A percentile compares a stretch with the other conserved stretches of the same genome.
Evolutionary conservation across 2,888 invertebrate genomes (phyloP).

Genomic region (Cataglyphis cursor): DNA sequence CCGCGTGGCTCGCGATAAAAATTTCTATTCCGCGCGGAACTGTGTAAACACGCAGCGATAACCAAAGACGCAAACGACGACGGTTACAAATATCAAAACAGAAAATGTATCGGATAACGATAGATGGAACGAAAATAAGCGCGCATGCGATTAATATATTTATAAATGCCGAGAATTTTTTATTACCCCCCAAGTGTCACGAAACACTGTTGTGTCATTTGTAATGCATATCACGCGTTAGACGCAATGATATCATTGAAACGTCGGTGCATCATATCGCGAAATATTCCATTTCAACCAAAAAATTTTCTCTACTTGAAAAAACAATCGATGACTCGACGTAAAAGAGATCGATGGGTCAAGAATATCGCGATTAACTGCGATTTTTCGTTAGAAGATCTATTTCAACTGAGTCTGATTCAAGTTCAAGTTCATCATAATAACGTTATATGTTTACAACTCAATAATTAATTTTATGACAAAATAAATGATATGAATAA

Average conservation of each 20-base stretch:
- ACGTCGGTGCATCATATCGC: slow-evolving; percentile 13
- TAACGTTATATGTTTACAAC: background rate
- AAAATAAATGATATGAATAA: background rate
- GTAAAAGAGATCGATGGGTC: background rate
- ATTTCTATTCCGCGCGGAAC: slow-evolving; percentile 37
- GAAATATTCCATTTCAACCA: slow-evolving; percentile 4
- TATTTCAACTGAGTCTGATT: background rate
- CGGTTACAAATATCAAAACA: slow-evolving; percentile 39
- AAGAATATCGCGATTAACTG: background rate
- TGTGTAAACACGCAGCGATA: slow-evolving; percentile 34
- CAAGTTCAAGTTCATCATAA: background rate
- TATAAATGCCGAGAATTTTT: slow-evolving; percentile 21
- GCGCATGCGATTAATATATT: slow-evolving; percentile 29
- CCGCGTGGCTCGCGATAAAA: slow-evolving; percentile 47
- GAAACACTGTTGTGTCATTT: background rate
- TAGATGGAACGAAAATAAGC: slow-evolving; percentile 3
- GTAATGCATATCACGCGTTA: background rate
- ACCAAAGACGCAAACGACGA: slow-evolving; percentile 8
- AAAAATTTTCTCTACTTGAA: background rate
- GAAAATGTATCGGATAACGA: slow-evolving; percentile 49
- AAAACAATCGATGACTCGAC: background rate
- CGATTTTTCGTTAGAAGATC: background rate
- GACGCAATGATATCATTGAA: slow-evolving; percentile 2
- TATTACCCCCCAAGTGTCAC: background rate
- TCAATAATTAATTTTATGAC: background rate